Base-by-base conservation (phyloP, 1,140 invertebrate species). In the Drosophila navojoa region DNA sequence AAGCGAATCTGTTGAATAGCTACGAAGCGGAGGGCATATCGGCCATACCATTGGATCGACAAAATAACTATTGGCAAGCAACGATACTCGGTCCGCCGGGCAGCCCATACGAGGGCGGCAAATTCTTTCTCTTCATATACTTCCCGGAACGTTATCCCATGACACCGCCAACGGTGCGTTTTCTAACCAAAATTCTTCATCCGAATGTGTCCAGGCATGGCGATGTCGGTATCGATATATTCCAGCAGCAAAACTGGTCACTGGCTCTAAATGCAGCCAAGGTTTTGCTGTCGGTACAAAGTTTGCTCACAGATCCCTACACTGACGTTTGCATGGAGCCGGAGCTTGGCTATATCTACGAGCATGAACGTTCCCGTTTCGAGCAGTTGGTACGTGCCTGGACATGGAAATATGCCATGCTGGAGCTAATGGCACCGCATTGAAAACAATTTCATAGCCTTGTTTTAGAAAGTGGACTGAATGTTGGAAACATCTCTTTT, bases 201-300 rank as follows among this genome's bases (percentile, higher is more conserved):
- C 98, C 98, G 4, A 99, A 99, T 92, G 96, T 99, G 32, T 98
- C 97, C 25, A 94, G 98, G 10, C 98, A 99, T 91, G 98, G 98
- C n/a, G 97, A 98, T 93, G 97, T 98, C 67, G 98, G 98, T 35
- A 97, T 98, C 67, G 98, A 98, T 93, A 98, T 97, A 11, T 97
- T 99, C 86, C 96, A 98, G 89, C 96, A 98, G 90, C 97, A 98
- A 92, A 98, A 98, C 93, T 99, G 98, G 98, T 98, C 97, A 38
- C 93, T 98, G 57, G 97, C 97, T 10, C 93, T 99, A 25, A 98
- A 98, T 11, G 96, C 98, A 90, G 96, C 96, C 45, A 98, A 99
- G 91, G 95, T 98, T 47, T 94, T 98, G 59, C 95, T 98, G 50
- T 97, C 96, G 62, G 96, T 98, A 58, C 98, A 98, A 93, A 98